Base-by-base conservation (phyloP, 2,113 vertebrate genomes). In the Toxotes chatareus region DNA sequence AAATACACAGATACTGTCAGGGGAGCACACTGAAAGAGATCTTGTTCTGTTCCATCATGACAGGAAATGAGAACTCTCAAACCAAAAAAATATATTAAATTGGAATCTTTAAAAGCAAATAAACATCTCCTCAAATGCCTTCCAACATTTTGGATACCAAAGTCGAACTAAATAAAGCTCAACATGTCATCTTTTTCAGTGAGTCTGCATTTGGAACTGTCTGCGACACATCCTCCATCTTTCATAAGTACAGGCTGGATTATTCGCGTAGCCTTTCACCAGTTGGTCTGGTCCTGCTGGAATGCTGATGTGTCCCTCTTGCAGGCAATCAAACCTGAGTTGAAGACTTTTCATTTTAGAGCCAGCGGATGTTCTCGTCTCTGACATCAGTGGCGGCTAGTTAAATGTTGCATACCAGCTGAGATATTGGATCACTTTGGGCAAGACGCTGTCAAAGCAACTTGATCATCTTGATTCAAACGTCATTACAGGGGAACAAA, bases 11-110 rank as follows among this genome's bases (percentile, higher is more conserved):
- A 87, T 60, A 79, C 68, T 80, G 85, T 85, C 86, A 62, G 76
- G 80, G 84, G 82, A 90, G 82, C n/a, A 76, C 57, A 75, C 16
- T 90, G 83, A 91, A 91, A 88, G 70, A 89, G 85, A 91, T 91
- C 85, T 79, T 87, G 85, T 88, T 93, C 84, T 70, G 64, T 62
- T 90, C 76, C 72, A 83, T 80, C 85, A 84, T 87, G 77, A 88
- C 86, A 93, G 94, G 93, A 95, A 94, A 95, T 92, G 83, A 94
- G 90, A 94, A 87, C 83, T 88, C 84, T 82, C 49, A 84, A 83
- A 89, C 91, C 65, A 70, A 55, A 89, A 86, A 90, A 87, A 89
- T 79, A 71, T 85, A 91, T 90, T 87, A 89, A 88, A 69, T 89
- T 90, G 82, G 88, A 93, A 86, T 86, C 69, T 76, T 83, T 73